Percentiles rank a stretch among this genome's conserved stretches.
Conservation (phyloP, 2,797 vertebrate species). For the Urocyon cinereoargenteus region DNA sequence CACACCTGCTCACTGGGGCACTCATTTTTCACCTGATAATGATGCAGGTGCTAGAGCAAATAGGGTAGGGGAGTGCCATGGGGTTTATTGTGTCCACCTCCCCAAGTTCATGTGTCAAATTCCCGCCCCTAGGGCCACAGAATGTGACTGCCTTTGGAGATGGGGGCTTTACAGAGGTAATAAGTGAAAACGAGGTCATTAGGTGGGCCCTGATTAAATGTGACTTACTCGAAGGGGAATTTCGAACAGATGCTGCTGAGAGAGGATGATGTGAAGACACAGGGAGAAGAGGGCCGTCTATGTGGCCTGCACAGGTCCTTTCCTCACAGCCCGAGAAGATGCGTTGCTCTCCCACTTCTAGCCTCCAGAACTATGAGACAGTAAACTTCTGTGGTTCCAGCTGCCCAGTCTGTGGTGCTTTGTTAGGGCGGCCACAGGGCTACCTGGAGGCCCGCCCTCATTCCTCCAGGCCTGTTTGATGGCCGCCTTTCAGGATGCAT, state of each 20-base stretch:
- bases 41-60: not conserved
- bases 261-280: fast-evolving
- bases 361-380: not conserved
- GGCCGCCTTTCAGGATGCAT: not conserved
- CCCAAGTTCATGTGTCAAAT: no score
- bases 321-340: not conserved
- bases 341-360: fast-evolving
- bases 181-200: not conserved
- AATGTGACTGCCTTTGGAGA: not conserved
- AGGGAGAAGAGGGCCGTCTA: not conserved
- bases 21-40: not conserved
- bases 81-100: fast-evolving
- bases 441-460: fast-evolving
- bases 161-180: not conserved
- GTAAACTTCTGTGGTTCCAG: not conserved
- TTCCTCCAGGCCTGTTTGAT: not conserved
- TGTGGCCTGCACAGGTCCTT: fast-evolving
- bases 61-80: fast-evolving
- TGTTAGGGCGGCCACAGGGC: no score
- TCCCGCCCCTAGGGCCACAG: not conserved
- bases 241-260: no score
- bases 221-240: not conserved
- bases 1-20: not conserved
- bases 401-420: no score
- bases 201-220: no score